Base-by-base conservation (phyloP, 23 tunicate species). In the Oikopleura vanhoeffeni region DNA sequence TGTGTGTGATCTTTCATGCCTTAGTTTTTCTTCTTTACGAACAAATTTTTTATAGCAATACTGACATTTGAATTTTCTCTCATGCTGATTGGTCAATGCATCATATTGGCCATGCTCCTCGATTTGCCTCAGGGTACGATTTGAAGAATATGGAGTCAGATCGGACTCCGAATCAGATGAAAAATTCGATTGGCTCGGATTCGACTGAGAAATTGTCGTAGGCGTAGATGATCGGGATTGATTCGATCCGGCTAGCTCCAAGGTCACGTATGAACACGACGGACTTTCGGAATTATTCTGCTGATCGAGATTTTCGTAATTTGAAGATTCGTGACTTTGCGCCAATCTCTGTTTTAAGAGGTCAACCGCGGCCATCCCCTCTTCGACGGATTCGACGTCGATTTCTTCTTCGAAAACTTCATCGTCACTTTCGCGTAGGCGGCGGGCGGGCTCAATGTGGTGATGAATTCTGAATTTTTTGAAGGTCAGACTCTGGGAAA, bases 31-130 rank as follows among this genome's bases (percentile, higher is more conserved):
- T 38, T 71, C 79, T 30, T 71, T 71, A 2, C 79, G 79, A 30
- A 71, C 79, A 32, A 71, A 71, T 28, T 38, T 33, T 71, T 71
- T 71, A 3, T 18, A 38, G 38, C 79, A 71, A 30, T 71, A 71
- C 3, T 71, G 34, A 30, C 79, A 71, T 71, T 71, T 30, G 35
- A 71, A 71, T 30, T 71, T 71, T 24, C 79, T 28, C 36, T 71
- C 35, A 28, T 18, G 4, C 4, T 18, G 36, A 18, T 71, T 33
- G 2, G 79, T 13, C n/a, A n/a, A n/a, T 13, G 79, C 34, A 71
- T 71, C 79, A 38, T 71, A 71, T 38, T 71, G 79, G 79, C 79
- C 79, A 32, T 71, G 79, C 32, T 71, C 79, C 35, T 71, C 79
- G 3, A 71, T 30, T 30, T 71, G 79, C 32, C 79, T 33, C 2